phyloP scores from a whole-genome alignment of 2,113 vertebrate species.

The Alces alces region DNA sequence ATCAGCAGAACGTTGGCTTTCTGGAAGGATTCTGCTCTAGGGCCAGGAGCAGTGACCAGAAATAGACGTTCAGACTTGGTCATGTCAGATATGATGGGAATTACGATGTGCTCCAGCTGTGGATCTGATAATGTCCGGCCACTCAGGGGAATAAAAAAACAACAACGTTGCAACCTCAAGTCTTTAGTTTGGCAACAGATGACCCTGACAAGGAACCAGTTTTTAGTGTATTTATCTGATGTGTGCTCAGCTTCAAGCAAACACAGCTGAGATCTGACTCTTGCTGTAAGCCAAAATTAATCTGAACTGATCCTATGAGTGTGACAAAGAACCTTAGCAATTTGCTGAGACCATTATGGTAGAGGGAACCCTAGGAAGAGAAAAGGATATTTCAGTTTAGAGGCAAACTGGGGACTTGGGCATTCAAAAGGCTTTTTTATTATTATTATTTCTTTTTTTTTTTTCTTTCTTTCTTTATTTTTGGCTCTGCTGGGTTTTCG shows the following conservation, averaged over 20 bases:
- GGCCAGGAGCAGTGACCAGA: not conserved
- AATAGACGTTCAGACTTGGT: not conserved
- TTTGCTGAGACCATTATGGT: not conserved
- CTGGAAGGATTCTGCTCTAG: not conserved
- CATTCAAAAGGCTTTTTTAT: not conserved
- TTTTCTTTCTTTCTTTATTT: not conserved
- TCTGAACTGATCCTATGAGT: not conserved
- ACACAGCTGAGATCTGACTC: not conserved
- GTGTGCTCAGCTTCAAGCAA: not conserved
- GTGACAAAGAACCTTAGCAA: not conserved
- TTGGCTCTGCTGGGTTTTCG: not conserved
- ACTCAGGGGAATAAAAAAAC: too few species aligned
- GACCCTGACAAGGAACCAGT: not conserved
- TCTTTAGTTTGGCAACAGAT: not conserved
- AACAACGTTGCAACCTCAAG: not conserved
- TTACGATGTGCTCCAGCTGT: not conserved
- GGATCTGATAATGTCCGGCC: not conserved
- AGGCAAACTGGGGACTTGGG: not conserved
- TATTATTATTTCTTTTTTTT: not conserved
- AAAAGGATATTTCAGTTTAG: not conserved
- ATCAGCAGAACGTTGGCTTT: not conserved
- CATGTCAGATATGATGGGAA: not conserved
- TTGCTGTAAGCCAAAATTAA: not conserved
- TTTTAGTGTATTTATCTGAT: not conserved
- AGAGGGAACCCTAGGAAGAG: not conserved